Evolutionary conservation across 2,797 vertebrate genomes (phyloP).

Genomic region (Spinibarbus caldwelli): DNA sequence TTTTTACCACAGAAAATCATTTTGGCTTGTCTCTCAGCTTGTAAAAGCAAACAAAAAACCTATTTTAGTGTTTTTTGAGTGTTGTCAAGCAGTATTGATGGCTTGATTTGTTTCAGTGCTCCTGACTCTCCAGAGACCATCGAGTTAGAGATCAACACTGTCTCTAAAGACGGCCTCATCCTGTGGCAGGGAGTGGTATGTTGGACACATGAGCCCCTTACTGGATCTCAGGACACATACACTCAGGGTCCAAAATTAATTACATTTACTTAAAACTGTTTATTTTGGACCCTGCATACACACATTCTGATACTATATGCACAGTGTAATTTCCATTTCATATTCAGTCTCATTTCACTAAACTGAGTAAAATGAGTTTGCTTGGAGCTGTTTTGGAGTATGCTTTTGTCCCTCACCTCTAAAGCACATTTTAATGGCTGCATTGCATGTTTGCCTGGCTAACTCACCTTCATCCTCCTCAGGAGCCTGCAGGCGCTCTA

Average conservation of each 20-base stretch:
- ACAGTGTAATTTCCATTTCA: background rate
- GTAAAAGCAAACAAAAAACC: too few relatives aligned
- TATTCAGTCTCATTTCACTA: constrained; percentile 13
- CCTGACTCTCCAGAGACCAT: constrained; percentile 86
- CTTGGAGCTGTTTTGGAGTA: constrained; percentile 15
- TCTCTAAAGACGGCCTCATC: constrained; percentile 81
- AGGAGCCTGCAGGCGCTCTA: constrained; percentile 76
- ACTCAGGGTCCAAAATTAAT: background rate
- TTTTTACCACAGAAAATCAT: background rate
- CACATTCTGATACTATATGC: background rate
- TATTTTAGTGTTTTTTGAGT: too few relatives aligned
- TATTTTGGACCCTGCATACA: background rate
- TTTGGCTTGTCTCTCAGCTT: background rate
- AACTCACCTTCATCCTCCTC: constrained; percentile 72
- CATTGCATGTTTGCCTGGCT: constrained; percentile 75
- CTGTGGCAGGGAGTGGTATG: constrained; percentile 96
- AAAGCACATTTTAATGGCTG: constrained; percentile 31
- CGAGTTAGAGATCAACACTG: constrained; percentile 89
- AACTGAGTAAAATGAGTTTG: constrained; percentile 16
- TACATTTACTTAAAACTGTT: background rate
- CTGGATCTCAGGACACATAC: background rate
- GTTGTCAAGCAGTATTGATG: too few relatives aligned
- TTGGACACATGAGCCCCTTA: constrained; percentile 32
- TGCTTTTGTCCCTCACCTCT: constrained; percentile 12
- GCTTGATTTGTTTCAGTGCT: constrained; percentile 70